Evolutionary conservation across 35 echinoderm and acorn worm genomes (phyloP).

Genomic region (Eucidaris tribuloides): DNA sequence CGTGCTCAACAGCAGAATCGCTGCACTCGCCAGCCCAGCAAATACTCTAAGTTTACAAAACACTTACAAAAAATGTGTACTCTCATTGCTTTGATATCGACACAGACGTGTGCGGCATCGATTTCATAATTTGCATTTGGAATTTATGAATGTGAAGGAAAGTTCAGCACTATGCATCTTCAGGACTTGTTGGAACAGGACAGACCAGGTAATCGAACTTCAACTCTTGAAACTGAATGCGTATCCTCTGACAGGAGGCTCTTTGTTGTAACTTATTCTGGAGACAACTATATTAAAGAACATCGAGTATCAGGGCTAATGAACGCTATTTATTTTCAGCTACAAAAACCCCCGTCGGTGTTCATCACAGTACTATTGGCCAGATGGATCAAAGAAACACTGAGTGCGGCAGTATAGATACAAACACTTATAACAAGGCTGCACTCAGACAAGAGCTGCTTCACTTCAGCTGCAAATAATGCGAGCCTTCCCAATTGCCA

Average conservation of each 20-base stretch:
- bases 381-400: conserved; percentile 32
- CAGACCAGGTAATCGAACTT: neutral
- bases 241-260: conserved; percentile 49
- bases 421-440: too few species aligned
- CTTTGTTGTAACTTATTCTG: conserved; percentile 26
- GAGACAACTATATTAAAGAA: conserved; percentile 40
- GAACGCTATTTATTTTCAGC: conserved; percentile 45
- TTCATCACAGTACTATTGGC: conserved; percentile 27
- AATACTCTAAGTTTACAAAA: neutral
- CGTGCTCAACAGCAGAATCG: conserved; percentile 20
- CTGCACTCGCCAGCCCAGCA: neutral
- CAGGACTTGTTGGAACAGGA: neutral
- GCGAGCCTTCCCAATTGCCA: neutral
- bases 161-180: neutral
- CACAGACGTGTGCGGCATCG: neutral
- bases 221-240: conserved; percentile 1
- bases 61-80: neutral
- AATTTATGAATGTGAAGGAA: too few species aligned
- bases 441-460: conserved; percentile 43
- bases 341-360: conserved; percentile 32
- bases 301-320: conserved; percentile 6
- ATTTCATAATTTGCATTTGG: too few species aligned
- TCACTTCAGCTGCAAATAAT: conserved; percentile 3
- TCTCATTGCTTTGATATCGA: conserved; percentile 7
- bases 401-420: conserved; percentile 30